These are phyloP conservation scores for Geotrypetes seraphini DNA, from an alignment of 2,797 vertebrate genomes.

Conservation along the genomic window DNA sequence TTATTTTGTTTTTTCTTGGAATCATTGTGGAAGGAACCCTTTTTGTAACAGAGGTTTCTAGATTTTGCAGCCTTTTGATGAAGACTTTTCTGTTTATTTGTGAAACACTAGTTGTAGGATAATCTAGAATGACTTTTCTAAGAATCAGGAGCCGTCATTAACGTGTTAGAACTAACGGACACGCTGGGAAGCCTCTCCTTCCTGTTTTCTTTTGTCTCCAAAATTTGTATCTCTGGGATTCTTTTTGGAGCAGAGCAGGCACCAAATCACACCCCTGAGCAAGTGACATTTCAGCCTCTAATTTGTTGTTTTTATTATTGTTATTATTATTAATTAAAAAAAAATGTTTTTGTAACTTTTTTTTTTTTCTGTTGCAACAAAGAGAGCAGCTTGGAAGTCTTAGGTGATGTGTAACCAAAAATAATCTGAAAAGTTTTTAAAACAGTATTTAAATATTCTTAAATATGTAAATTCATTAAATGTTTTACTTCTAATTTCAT, in stretches of 20 bases:
- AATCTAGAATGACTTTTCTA: slow-evolving; percentile 90
- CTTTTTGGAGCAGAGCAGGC: slow-evolving; percentile 41
- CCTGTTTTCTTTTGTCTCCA: slow-evolving; percentile 34
- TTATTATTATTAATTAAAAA: too few species aligned
- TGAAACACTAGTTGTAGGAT: slow-evolving; percentile 98
- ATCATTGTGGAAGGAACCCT: slow-evolving; percentile 73
- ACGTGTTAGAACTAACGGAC: slow-evolving; percentile 88
- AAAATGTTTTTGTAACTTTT: slow-evolving; percentile 54
- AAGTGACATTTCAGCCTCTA: slow-evolving; percentile 87
- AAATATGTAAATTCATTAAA: slow-evolving; percentile 70
- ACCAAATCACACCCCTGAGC: slow-evolving; percentile 70
- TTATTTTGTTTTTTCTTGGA: slow-evolving; percentile 44
- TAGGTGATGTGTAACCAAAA: slow-evolving; percentile 71
- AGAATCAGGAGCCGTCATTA: slow-evolving; percentile 65
- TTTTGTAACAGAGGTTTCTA: slow-evolving; percentile 87
- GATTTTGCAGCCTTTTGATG: slow-evolving; percentile 90
- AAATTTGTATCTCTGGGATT: slow-evolving; percentile 40
- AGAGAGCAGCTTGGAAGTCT: slow-evolving; percentile 90
- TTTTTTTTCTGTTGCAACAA: slow-evolving; percentile 82
- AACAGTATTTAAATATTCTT: slow-evolving; percentile 74
- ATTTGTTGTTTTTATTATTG: slow-evolving; percentile 68
- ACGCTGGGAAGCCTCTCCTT: slow-evolving; percentile 54
- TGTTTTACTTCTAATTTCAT: slow-evolving; percentile 68
- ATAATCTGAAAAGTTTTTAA: slow-evolving; percentile 39
- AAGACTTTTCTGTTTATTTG: slow-evolving; percentile 83